These are phyloP conservation scores for Leuciscus waleckii DNA, from an alignment of 2,797 vertebrate genomes.

Conservation along the genomic window DNA sequence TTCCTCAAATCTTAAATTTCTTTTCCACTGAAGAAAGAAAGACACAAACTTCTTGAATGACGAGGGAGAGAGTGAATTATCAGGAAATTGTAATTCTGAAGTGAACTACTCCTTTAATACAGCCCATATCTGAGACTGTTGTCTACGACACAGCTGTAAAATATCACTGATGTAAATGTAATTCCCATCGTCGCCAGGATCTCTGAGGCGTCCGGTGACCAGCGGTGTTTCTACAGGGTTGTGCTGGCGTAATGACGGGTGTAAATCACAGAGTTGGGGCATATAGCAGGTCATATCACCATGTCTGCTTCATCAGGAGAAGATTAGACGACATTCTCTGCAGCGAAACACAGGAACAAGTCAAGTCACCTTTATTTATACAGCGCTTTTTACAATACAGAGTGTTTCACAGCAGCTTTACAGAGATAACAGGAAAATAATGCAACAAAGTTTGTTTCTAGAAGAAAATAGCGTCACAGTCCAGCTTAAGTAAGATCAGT, in stretches of 20 bases:
- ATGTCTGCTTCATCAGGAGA: constrained; percentile 49
- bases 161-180: not conserved
- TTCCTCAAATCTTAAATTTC: no score
- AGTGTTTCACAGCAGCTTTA: no score
- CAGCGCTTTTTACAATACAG: no score
- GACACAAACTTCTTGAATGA: no score
- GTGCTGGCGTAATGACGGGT: constrained; percentile 38
- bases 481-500: no score
- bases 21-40: no score
- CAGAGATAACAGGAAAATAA: no score
- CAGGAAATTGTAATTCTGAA: no score
- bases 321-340: constrained; percentile 44
- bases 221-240: constrained; percentile 38
- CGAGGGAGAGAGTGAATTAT: fast-evolving
- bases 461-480: no score
- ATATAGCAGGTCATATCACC: constrained; percentile 62
- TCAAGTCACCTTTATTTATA: no score
- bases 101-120: not conserved
- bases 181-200: not conserved
- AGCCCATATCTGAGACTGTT: no score
- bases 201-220: not conserved
- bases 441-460: no score
- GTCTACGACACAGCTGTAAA: not conserved
- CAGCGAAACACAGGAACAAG: not conserved
- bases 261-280: constrained; percentile 43